Evolutionary conservation across 53 echinoderm and acorn worm genomes (phyloP).

Genomic region (Glandiceps talaboti): DNA sequence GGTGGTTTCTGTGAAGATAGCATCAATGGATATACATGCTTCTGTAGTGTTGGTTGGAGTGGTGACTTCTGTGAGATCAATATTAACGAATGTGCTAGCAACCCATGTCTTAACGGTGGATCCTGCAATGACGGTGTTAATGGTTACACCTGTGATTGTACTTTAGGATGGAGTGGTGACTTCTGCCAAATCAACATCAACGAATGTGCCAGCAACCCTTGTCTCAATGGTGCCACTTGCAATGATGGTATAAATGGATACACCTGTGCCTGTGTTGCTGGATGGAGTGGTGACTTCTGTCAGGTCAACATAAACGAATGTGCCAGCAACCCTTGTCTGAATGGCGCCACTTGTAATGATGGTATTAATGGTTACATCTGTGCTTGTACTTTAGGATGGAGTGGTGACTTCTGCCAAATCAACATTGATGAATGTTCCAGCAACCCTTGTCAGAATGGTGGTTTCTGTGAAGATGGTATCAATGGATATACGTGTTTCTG

Average conservation of each 20-base stretch:
- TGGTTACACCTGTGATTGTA: slow-evolving; percentile 33
- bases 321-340: slow-evolving; percentile 39
- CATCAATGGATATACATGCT: slow-evolving; percentile 39
- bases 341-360: slow-evolving; percentile 40
- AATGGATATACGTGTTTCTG: too few relatives aligned
- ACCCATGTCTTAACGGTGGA: slow-evolving; percentile 31
- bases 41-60: slow-evolving; percentile 27
- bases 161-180: slow-evolving; percentile 23
- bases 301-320: slow-evolving; percentile 47
- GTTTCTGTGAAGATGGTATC: too few relatives aligned
- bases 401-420: slow-evolving; percentile 21
- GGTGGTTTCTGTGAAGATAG: slow-evolving; percentile 29
- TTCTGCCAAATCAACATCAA: slow-evolving; percentile 38
- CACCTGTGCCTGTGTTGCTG: slow-evolving; percentile 31
- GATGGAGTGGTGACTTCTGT: slow-evolving; percentile 39
- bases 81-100: slow-evolving; percentile 42
- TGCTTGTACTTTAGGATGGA: slow-evolving; percentile 27
- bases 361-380: slow-evolving; percentile 23
- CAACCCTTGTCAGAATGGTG: slow-evolving; percentile 21
- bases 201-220: slow-evolving; percentile 40
- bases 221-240: slow-evolving; percentile 37
- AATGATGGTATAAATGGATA: slow-evolving; percentile 28
- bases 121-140: slow-evolving; percentile 28
- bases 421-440: slow-evolving; percentile 45
- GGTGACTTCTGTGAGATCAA: slow-evolving; percentile 33